Evolutionary conservation across 2,113 vertebrate genomes (phyloP).

Genomic region (Monopterus albus): DNA sequence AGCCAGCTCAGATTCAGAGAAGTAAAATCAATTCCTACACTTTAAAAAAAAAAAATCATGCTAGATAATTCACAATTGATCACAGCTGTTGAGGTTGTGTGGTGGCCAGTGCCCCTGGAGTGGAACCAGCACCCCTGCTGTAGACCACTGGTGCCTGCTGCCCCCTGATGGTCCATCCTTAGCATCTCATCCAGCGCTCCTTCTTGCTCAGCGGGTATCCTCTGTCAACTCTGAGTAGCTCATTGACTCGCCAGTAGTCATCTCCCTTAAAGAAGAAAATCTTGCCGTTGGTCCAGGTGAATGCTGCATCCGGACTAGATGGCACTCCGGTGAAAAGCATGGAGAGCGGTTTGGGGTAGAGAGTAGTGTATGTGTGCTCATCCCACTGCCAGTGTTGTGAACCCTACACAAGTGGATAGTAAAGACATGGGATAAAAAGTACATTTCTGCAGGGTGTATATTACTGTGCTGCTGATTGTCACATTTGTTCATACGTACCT

Average conservation of each 20-base stretch:
- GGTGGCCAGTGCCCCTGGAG: slow-evolving; percentile 28
- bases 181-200: slow-evolving; percentile 88
- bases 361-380: slow-evolving; percentile 78
- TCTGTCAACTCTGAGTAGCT: slow-evolving; percentile 79
- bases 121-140: slow-evolving; percentile 8
- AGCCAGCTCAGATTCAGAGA: slow-evolving; percentile 31
- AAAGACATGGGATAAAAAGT: not conserved
- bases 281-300: slow-evolving; percentile 87
- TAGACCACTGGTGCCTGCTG: slow-evolving; percentile 31
- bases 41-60: no score
- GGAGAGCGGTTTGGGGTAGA: slow-evolving; percentile 85
- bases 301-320: slow-evolving; percentile 79
- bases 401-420: slow-evolving; percentile 61
- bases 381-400: slow-evolving; percentile 89
- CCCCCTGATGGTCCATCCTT: slow-evolving; percentile 54
- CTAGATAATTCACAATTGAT: not conserved
- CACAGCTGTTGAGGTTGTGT: slow-evolving; percentile 24
- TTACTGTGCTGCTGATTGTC: not conserved
- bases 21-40: not conserved
- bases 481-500: slow-evolving; percentile 78
- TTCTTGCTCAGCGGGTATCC: slow-evolving; percentile 86
- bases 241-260: slow-evolving; percentile 86
- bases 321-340: slow-evolving; percentile 84
- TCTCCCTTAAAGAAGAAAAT: slow-evolving; percentile 89
- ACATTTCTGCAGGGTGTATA: not conserved